phyloP scores from a whole-genome alignment of 1,140 invertebrate genomes.

The Calliopsis andreniformis region DNA sequence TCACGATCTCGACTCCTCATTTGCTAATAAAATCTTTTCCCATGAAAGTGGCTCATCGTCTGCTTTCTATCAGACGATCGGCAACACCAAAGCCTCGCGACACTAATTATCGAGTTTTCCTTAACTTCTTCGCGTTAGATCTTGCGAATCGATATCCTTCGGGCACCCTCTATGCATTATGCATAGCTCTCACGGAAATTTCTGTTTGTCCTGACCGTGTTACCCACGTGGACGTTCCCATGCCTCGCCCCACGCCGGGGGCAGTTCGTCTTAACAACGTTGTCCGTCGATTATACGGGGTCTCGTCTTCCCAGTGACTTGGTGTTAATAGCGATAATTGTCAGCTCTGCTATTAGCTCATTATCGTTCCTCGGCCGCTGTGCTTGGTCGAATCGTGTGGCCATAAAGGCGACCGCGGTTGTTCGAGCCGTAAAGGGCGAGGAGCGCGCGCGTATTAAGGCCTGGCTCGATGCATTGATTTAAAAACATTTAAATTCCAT shows the following conservation, averaged over 20 bases:
- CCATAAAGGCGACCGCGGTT: neutral
- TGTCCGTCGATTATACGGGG: constrained; percentile 54
- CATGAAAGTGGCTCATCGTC: too few species aligned
- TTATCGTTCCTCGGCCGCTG: constrained; percentile 34
- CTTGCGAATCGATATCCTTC: constrained; percentile 22
- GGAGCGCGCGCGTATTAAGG: constrained; percentile 51
- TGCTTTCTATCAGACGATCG: too few species aligned
- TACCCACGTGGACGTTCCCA: constrained; percentile 2
- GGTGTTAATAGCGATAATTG: constrained; percentile 64
- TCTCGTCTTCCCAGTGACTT: constrained; percentile 19
- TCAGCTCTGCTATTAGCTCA: constrained; percentile 57
- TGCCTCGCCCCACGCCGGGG: neutral
- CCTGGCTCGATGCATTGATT: constrained; percentile 64
- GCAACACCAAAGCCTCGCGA: too few species aligned
- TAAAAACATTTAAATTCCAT: constrained; percentile 73
- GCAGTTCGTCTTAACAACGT: constrained; percentile 37
- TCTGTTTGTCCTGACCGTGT: constrained; percentile 40
- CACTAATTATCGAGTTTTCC: constrained; percentile 26
- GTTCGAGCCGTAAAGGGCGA: constrained; percentile 52
- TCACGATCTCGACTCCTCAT: too few species aligned
- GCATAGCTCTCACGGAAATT: constrained; percentile 36
- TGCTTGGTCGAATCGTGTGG: neutral
- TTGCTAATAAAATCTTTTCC: too few species aligned
- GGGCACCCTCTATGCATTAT: constrained; percentile 23
- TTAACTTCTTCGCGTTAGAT: constrained; percentile 17